Conservation (phyloP, 1,140 invertebrate genomes). For the Nebria ingens region DNA sequence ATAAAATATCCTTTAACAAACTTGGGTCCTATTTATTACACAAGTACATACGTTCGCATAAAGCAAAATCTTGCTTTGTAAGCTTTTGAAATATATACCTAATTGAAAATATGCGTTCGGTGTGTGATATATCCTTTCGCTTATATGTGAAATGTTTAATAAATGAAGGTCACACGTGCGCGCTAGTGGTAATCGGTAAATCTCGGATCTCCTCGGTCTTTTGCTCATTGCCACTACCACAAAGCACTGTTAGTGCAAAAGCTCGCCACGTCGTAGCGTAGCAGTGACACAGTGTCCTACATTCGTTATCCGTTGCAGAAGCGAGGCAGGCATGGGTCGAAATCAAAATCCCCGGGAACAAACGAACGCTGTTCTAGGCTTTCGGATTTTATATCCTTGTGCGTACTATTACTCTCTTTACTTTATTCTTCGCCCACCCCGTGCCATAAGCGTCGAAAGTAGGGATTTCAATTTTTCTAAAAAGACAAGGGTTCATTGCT, state of each 20-base stretch:
- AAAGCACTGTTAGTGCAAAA: constrained; percentile 11
- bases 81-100: no score
- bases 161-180: background rate
- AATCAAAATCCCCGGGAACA: background rate
- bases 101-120: no score
- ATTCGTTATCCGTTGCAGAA: background rate
- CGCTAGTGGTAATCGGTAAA: constrained; percentile 1
- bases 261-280: background rate
- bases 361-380: background rate
- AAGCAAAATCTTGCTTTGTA: no score
- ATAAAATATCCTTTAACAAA: no score
- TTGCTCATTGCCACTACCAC: constrained; percentile 3
- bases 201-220: constrained; percentile 14
- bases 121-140: background rate
- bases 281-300: background rate
- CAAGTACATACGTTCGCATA: no score
- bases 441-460: background rate
- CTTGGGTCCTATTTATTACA: no score
- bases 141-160: background rate
- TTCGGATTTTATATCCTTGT: background rate
- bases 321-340: no score
- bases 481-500: no score
- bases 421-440: background rate
- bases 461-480: no score
- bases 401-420: background rate